A percentile compares a stretch with the other conserved stretches of the same genome.
These are phyloP conservation scores for Sicus ferrugineus DNA, from an alignment of 2,888 invertebrate species.

Conservation along the genomic window DNA sequence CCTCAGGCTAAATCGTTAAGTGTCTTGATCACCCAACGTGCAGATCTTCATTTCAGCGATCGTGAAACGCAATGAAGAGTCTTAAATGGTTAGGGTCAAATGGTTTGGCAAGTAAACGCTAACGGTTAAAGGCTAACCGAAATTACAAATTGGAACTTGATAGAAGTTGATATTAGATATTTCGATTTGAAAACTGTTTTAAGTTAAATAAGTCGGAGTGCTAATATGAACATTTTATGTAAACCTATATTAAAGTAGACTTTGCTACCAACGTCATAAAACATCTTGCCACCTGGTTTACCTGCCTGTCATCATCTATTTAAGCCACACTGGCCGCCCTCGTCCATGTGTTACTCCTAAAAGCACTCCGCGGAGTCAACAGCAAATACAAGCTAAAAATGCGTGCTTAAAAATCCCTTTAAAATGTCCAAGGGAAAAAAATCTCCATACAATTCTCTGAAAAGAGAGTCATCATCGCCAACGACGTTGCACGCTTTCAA, in stretches of 20 bases:
- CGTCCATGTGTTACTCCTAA: background rate
- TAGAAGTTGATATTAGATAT: too few species aligned
- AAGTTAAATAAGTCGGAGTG: too few species aligned
- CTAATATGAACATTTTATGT: too few species aligned
- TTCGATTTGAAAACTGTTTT: too few species aligned
- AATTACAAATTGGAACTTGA: too few species aligned
- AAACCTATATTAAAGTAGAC: too few species aligned
- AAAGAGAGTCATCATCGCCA: constrained; percentile 25
- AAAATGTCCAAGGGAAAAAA: constrained; percentile 19
- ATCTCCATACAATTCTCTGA: constrained; percentile 15
- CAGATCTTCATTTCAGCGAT: constrained; percentile 21
- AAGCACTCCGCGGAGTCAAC: background rate
- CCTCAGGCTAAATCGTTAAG: constrained; percentile 19
- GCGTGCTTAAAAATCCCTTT: constrained; percentile 16
- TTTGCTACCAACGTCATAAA: too few species aligned
- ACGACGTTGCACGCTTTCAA: constrained; percentile 10
- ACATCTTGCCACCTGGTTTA: background rate
- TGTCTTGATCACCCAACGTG: background rate
- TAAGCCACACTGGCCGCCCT: background rate
- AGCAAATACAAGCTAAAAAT: constrained; percentile 17
- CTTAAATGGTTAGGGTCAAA: too few species aligned
- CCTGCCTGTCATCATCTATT: background rate
- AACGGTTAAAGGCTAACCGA: too few species aligned
- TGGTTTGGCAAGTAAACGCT: too few species aligned
- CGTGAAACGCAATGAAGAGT: background rate